phyloP scores from a whole-genome alignment of 2,113 vertebrate species.

The Coptodon bakossiorum region DNA sequence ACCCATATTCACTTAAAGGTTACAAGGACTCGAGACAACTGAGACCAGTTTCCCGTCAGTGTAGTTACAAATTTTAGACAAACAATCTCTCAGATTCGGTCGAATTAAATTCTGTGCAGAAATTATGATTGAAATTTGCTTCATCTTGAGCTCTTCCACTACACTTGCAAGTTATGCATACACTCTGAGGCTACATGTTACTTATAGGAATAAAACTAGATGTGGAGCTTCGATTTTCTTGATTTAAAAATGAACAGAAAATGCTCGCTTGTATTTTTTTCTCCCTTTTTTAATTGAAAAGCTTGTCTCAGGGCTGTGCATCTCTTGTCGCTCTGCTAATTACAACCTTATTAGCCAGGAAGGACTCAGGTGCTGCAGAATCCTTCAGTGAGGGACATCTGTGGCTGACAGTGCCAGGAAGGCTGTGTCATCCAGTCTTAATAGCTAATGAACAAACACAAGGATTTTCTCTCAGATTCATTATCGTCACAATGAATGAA shows the following conservation, averaged over 20 bases:
- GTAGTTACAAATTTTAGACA: neutral
- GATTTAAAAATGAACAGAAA: slow-evolving; percentile 40
- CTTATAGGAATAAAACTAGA: neutral
- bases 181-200: neutral
- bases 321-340: slow-evolving; percentile 60
- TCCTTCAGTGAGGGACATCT: slow-evolving; percentile 68
- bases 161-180: neutral
- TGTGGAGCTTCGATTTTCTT: slow-evolving; percentile 9
- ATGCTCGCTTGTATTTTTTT: slow-evolving; percentile 2
- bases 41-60: neutral
- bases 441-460: slow-evolving; percentile 68
- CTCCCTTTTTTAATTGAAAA: slow-evolving; percentile 6
- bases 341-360: slow-evolving; percentile 56
- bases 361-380: slow-evolving; percentile 64
- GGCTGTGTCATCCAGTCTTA: slow-evolving; percentile 51
- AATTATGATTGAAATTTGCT: neutral
- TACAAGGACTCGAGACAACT: slow-evolving; percentile 21
- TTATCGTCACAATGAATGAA: slow-evolving; percentile 62
- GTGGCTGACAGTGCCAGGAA: slow-evolving; percentile 56
- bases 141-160: neutral
- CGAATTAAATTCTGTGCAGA: neutral
- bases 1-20: neutral
- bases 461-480: slow-evolving; percentile 60
- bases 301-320: slow-evolving; percentile 37
- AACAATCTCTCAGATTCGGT: neutral